Percentiles rank a stretch among this genome's conserved stretches.
phyloP scores from a whole-genome alignment of 2,797 vertebrate genomes.

The Megalops cyprinoides region DNA sequence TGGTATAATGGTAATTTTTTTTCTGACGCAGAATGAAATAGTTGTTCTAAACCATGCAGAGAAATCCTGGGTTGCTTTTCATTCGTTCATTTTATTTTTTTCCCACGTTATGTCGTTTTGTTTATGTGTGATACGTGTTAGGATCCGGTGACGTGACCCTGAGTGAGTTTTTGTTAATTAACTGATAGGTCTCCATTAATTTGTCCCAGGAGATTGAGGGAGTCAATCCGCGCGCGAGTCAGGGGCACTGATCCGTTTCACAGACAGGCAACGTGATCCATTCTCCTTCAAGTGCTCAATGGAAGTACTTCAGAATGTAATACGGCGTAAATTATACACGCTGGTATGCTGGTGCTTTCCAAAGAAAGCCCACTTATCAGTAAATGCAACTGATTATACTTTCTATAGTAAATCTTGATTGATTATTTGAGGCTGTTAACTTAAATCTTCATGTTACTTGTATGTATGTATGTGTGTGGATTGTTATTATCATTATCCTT shows the following conservation, averaged over 20 bases:
- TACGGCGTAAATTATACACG: conserved; percentile 6
- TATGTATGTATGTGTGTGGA: conserved; percentile 23
- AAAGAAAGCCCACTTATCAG: neutral
- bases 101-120: conserved; percentile 19
- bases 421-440: conserved; percentile 50
- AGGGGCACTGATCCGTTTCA: conserved; percentile 72
- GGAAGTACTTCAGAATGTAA: conserved; percentile 9
- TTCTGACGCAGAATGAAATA: too few relatives aligned
- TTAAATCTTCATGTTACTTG: conserved; percentile 58
- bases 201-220: conserved; percentile 79
- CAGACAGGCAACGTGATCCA: conserved; percentile 52
- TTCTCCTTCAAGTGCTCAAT: conserved; percentile 43
- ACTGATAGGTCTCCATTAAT: conserved; percentile 87
- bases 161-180: conserved; percentile 83
- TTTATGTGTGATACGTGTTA: conserved; percentile 25
- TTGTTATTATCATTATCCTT: conserved; percentile 36
- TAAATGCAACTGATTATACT: neutral
- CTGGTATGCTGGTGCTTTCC: neutral
- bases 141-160: conserved; percentile 55
- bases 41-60: too few relatives aligned
- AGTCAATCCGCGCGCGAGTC: conserved; percentile 78
- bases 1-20: too few relatives aligned
- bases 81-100: neutral
- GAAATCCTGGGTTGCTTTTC: too few relatives aligned
- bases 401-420: conserved; percentile 45